A percentile compares a stretch with the other conserved stretches of the same genome.
These are phyloP conservation scores for Cartodere bifasciata DNA, from an alignment of 2,888 invertebrate species.

Conservation along the genomic window DNA sequence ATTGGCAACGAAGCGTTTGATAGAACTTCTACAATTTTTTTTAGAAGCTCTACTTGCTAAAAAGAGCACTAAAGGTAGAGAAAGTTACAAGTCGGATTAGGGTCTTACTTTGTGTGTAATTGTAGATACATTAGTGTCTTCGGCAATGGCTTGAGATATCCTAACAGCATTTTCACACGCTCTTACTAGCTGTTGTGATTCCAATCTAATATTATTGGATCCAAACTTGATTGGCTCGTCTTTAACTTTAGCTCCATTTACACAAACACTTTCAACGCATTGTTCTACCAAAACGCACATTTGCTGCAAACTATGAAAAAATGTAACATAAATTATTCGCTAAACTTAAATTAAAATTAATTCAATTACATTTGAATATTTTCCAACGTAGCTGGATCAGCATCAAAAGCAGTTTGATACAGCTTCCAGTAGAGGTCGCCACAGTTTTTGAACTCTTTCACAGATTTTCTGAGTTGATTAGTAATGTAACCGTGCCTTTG, in stretches of 20 bases:
- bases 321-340: background rate
- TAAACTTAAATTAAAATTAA: slow-evolving; percentile 2
- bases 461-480: slow-evolving; percentile 62
- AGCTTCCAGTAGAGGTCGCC: slow-evolving; percentile 63
- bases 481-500: slow-evolving; percentile 70
- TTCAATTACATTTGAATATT: slow-evolving; percentile 54
- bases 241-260: slow-evolving; percentile 29
- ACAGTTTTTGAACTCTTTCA: slow-evolving; percentile 56
- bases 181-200: slow-evolving; percentile 34
- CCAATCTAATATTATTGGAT: slow-evolving; percentile 32
- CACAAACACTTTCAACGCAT: slow-evolving; percentile 60
- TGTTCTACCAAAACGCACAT: slow-evolving; percentile 64
- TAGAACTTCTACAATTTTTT: slow-evolving; percentile 48
- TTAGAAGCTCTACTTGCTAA: slow-evolving; percentile 42
- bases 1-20: slow-evolving; percentile 52
- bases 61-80: slow-evolving; percentile 13
- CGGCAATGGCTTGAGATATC: slow-evolving; percentile 30
- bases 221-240: slow-evolving; percentile 31
- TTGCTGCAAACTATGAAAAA: slow-evolving; percentile 54
- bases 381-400: slow-evolving; percentile 64
- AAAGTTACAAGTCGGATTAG: background rate
- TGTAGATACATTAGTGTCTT: slow-evolving; percentile 27
- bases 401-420: slow-evolving; percentile 76
- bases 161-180: slow-evolving; percentile 34
- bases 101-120: slow-evolving; percentile 36